Evolutionary conservation across 2,797 vertebrate genomes (phyloP), one percentile per base, ranked within the genome.

Genomic region (Coregonus sp.): DNA sequence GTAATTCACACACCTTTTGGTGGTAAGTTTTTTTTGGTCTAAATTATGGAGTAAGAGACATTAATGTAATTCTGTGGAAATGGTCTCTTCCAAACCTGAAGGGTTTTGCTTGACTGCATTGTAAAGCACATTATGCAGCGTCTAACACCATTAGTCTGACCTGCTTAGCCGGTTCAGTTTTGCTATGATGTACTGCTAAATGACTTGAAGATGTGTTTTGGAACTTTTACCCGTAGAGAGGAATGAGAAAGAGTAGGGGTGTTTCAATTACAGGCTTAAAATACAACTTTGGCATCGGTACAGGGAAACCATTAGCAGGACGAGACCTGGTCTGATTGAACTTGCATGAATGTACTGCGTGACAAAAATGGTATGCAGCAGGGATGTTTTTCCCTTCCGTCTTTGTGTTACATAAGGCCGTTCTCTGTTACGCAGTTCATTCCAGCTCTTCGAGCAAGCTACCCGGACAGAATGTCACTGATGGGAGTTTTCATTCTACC

Each of bases 401-500:
- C 63, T 80, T 80, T 76, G 20, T 35, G 88, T 90, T 90, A 88
- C 74, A 73, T 89, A 88, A 90, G 80, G 47, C 33, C 33, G 51
- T 69, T 81, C 67, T 80, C 50, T 69, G 31, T 69, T 84, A 74
- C 7, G 1, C 79, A 79, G 80, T 81, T 86, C 73, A 85, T 86
- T 84, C 72, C 69, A 81, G 70, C 83, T 74, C 70, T 65, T 70
- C 75, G 81, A 85, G 75, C 12, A 11, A 78, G 81, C 16, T n/a
- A 66, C 47, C 37, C 51, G 12, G 5, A 79, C 79, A 76, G 81
- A 83, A 76, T 56, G 79, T 76, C 87, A 84, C 80, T 18, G 1
- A 72, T 67, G 74, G 82, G 78, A 80, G 85, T 83, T 91, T 88
- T 88, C 65, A 70, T 86, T 91, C 89, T 92, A 90, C 89, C 90